Base-by-base conservation (phyloP, 1,140 invertebrate genomes). In the Amphibalanus amphitrite region DNA sequence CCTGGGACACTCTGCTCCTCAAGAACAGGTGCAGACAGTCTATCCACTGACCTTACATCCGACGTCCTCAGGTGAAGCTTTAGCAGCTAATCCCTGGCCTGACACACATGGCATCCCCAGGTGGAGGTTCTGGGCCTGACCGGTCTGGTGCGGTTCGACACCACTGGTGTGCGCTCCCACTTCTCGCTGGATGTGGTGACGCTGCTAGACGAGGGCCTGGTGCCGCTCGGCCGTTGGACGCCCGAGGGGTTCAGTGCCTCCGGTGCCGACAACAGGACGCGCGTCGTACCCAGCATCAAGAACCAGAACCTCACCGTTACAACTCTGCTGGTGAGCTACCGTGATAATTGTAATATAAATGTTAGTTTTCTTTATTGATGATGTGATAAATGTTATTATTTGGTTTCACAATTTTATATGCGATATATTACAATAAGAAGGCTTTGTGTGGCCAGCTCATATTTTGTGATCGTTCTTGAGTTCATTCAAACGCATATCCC, bases 131-230 rank as follows among this genome's bases (percentile, higher is more conserved):
- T 88, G 75, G 94, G 94, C 1, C 81, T 96, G 74, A 95, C 93
- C 1, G 93, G 93, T 59, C 87, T 90, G 23, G 93, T 97, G 73
- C 92, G 93, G 79, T 96, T 97, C 79, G 92, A 95, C 82, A 90
- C 93, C 78, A 88, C 93, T 82, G 93, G 93, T 59, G 93, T 92
- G 79, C 84, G 94, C 72, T 90, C 90, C 3, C 90, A 95, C 80
- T 94, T 95, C 77, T 86, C 89, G 74, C 82, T 97, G 67, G 90
- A 93, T 77, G 90, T 97, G 73, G 88, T 95, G 65, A 91, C 95
- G 79, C 82, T 96, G 30, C 90, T 85, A 38, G 87, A 91, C 28
- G 76, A 79, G 25, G 79, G 79, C 25, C 70, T 79, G 17, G 72
- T 74, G 26, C n/a, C n/a, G 17, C 26, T 67, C 26, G 65, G 65